A percentile compares a stretch with the other conserved stretches of the same genome.
Conservation (phyloP, 2,888 invertebrate genomes). For the Tinea semifulvella region DNA sequence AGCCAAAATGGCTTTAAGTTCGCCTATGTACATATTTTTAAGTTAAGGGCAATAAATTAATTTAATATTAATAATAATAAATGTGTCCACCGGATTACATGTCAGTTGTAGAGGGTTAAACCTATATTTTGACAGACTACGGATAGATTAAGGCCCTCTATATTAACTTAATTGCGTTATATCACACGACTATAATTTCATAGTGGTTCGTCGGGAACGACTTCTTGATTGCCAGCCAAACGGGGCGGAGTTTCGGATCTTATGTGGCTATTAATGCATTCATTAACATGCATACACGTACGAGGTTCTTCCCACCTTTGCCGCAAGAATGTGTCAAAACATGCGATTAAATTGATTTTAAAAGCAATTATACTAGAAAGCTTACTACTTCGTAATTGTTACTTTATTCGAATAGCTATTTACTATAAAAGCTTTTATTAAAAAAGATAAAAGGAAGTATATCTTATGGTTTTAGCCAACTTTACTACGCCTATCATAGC, state of each 20-base stretch:
- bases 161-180: conserved; percentile 4
- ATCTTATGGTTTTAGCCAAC: too few relatives aligned
- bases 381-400: too few relatives aligned
- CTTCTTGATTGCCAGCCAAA: conserved; percentile 10
- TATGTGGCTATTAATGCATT: conserved; percentile 6
- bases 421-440: too few relatives aligned
- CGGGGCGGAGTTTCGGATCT: conserved; percentile 1
- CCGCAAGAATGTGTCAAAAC: neutral
- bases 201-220: neutral
- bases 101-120: too few relatives aligned
- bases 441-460: too few relatives aligned
- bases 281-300: conserved; percentile 8
- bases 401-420: too few relatives aligned
- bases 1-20: too few relatives aligned
- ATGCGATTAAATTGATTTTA: conserved; percentile 3
- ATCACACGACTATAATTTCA: conserved; percentile 6
- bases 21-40: too few relatives aligned
- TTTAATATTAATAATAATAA: too few relatives aligned
- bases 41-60: too few relatives aligned
- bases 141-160: neutral
- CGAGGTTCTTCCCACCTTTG: neutral
- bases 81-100: too few relatives aligned
- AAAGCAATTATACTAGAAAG: neutral
- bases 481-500: too few relatives aligned
- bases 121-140: conserved; percentile 3